These are phyloP conservation scores for Burhinus bistriatus DNA, from an alignment of 2,113 vertebrate genomes.

Conservation along the genomic window DNA sequence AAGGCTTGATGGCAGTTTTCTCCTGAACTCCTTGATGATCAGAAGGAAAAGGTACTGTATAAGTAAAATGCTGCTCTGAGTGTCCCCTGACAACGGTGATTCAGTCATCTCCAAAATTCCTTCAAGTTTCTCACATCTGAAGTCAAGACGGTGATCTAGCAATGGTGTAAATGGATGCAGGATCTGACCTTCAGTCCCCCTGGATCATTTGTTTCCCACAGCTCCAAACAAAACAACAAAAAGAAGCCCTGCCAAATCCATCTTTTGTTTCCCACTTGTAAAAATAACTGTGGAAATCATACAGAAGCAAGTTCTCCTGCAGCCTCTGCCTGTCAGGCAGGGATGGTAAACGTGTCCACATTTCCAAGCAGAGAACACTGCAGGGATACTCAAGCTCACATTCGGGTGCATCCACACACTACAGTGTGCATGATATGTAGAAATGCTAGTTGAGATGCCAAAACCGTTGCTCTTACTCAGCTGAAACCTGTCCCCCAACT, in stretches of 20 bases:
- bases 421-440: accelerated
- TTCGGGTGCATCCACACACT: neutral
- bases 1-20: conserved; percentile 3
- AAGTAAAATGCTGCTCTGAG: neutral
- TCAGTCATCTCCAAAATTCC: neutral
- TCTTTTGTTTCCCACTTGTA: neutral
- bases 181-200: neutral
- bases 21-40: neutral
- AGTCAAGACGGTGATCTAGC: neutral
- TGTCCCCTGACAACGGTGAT: neutral
- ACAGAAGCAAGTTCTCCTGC: neutral
- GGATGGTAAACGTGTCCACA: neutral
- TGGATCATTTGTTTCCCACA: neutral
- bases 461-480: neutral
- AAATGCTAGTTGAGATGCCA: neutral
- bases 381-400: neutral
- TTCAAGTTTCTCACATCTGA: neutral
- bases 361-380: neutral
- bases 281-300: neutral
- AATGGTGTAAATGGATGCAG: neutral
- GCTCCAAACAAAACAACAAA: neutral
- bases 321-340: neutral
- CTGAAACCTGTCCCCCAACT: neutral
- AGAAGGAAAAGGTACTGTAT: neutral
- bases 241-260: neutral